Conservation (phyloP, 2,888 invertebrate genomes). For the Oscheius onirici region DNA sequence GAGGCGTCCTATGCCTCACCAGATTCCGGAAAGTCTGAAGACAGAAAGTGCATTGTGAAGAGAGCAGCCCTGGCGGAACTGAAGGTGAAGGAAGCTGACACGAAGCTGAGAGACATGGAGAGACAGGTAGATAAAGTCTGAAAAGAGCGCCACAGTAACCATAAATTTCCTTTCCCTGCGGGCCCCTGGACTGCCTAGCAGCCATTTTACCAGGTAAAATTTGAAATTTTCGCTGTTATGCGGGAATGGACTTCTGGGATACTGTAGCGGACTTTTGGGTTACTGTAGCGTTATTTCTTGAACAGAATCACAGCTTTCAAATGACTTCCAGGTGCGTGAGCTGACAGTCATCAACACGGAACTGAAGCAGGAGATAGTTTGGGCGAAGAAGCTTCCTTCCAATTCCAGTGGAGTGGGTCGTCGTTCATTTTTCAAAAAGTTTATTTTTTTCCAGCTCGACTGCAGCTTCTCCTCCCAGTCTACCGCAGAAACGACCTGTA, state of each 20-base stretch:
- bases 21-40: conserved; percentile 9
- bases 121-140: conserved; percentile 8
- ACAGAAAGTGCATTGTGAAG: conserved; percentile 3
- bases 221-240: too few relatives aligned
- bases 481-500: background rate
- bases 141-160: background rate
- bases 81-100: conserved; percentile 10
- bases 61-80: conserved; percentile 18
- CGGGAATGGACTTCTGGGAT: too few relatives aligned
- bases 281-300: background rate
- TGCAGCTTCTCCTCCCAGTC: background rate
- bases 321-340: too few relatives aligned
- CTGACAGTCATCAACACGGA: too few relatives aligned
- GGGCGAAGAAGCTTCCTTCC: too few relatives aligned
- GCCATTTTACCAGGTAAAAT: too few relatives aligned
- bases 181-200: too few relatives aligned
- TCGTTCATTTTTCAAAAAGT: background rate
- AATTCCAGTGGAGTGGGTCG: too few relatives aligned
- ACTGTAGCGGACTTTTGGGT: background rate
- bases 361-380: too few relatives aligned
- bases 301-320: background rate
- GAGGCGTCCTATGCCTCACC: background rate
- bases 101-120: conserved; percentile 4
- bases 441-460: background rate
- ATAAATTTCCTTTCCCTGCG: too few relatives aligned